phyloP scores from a whole-genome alignment of 2,797 vertebrate genomes.

The Ambastaia sidthimunki region DNA sequence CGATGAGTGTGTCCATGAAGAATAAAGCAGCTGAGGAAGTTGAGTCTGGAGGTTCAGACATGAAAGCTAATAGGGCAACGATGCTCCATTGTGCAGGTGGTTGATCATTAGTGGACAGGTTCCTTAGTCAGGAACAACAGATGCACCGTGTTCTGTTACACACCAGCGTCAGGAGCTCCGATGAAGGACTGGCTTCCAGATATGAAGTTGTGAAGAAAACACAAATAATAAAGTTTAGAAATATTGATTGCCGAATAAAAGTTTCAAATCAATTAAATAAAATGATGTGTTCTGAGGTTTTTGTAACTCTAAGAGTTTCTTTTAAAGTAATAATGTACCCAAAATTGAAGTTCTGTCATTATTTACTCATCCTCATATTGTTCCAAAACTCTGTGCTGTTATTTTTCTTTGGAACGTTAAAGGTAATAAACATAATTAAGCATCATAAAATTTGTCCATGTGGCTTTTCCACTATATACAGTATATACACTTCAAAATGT shows the following conservation, averaged over 20 bases:
- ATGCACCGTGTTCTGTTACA: conserved; percentile 15
- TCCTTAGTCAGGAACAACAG: conserved; percentile 56
- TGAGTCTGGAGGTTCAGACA: conserved; percentile 73
- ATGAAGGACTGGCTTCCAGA: conserved; percentile 70
- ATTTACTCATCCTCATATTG: too few relatives aligned
- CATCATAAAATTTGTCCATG: neutral
- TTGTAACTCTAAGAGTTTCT: conserved; percentile 59
- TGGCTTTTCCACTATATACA: neutral
- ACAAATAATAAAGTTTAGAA: conserved; percentile 60
- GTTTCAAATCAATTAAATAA: conserved; percentile 11
- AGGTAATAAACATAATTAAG: neutral
- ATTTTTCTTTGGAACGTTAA: too few relatives aligned
- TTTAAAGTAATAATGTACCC: neutral
- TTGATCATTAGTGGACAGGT: conserved; percentile 77
- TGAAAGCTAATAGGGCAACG: conserved; percentile 75
- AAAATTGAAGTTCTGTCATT: neutral
- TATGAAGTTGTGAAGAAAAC: conserved; percentile 67
- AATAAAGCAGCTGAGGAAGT: conserved; percentile 72
- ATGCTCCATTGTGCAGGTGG: conserved; percentile 75
- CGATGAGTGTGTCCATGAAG: conserved; percentile 71
- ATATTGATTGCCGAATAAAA: conserved; percentile 12
- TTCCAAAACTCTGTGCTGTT: too few relatives aligned
- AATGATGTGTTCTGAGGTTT: conserved; percentile 31
- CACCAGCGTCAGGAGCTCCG: conserved; percentile 40
- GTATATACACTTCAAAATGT: neutral